Conservation (phyloP, 2,797 vertebrate species). For the Poecilia gillii region DNA sequence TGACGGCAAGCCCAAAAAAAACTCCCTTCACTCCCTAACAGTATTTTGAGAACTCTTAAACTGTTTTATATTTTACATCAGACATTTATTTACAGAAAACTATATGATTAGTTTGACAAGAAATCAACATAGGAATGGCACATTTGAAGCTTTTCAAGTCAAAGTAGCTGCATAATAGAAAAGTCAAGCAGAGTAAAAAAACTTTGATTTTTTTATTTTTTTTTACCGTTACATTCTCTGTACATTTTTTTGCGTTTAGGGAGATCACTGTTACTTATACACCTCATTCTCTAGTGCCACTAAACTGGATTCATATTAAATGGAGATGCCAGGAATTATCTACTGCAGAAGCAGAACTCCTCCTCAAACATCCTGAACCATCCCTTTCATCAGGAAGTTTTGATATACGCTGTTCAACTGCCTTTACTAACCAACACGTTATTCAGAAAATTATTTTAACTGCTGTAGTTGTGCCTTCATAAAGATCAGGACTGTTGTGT, state of each 20-base stretch:
- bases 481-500: conserved; percentile 25
- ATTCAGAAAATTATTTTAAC: conserved; percentile 19
- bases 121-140: neutral
- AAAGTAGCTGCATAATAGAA: neutral
- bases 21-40: too few relatives aligned
- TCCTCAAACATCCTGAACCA: neutral
- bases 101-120: neutral
- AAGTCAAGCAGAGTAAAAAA: neutral
- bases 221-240: neutral
- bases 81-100: neutral
- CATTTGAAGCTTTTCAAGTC: neutral
- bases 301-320: neutral
- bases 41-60: neutral
- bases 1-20: neutral
- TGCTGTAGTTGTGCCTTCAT: conserved; percentile 36
- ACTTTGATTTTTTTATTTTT: too few relatives aligned
- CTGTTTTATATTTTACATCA: neutral
- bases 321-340: neutral
- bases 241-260: neutral
- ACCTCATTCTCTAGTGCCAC: neutral
- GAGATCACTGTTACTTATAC: neutral
- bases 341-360: neutral
- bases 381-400: conserved; percentile 1
- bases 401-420: conserved; percentile 10
- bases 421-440: conserved; percentile 14